phyloP scores from a whole-genome alignment of 2,113 vertebrate species.

The Calidris pygmaea region DNA sequence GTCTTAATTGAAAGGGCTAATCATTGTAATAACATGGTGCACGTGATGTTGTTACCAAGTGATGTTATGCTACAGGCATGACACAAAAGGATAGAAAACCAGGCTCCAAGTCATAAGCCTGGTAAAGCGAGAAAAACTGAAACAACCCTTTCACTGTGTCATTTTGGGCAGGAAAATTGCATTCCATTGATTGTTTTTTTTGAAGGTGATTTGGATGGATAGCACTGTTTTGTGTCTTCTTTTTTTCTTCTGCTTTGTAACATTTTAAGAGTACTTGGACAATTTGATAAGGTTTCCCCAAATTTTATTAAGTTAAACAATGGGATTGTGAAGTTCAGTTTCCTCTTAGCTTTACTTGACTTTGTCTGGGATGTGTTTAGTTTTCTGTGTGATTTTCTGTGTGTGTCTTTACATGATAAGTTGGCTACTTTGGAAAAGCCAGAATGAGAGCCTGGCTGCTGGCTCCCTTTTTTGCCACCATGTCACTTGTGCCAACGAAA shows the following conservation, averaged over 20 bases:
- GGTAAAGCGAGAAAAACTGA: background rate
- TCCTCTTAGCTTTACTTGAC: background rate
- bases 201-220: background rate
- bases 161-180: background rate
- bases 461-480: background rate
- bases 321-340: background rate
- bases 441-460: background rate
- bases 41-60: background rate
- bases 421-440: background rate
- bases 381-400: background rate
- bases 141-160: background rate
- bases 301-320: background rate
- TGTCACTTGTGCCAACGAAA: background rate
- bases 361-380: background rate
- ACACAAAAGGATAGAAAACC: background rate
- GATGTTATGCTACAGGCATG: fast-evolving
- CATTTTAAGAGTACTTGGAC: background rate
- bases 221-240: background rate
- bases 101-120: background rate
- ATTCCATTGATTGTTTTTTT: fast-evolving
- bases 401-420: background rate
- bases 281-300: background rate
- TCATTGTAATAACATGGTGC: background rate
- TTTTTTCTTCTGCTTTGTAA: background rate
- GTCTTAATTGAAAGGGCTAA: background rate